Percentiles rank a stretch among this genome's conserved stretches.
phyloP scores from a whole-genome alignment of 2,888 invertebrate genomes.

The Pogonocherus hispidulus region DNA sequence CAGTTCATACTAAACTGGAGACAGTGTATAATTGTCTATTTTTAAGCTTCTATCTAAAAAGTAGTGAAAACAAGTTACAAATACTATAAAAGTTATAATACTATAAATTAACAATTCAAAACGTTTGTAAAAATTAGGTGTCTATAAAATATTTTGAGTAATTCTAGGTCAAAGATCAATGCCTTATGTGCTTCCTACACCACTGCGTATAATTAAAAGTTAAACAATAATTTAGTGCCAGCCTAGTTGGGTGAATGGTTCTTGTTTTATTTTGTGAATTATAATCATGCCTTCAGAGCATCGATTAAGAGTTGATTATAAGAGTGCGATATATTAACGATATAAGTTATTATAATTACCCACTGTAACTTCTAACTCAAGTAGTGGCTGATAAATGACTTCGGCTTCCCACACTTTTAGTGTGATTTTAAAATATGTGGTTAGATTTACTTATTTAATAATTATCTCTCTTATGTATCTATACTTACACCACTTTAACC shows the following conservation, averaged over 20 bases:
- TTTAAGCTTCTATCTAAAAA: too few species aligned
- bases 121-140: too few species aligned
- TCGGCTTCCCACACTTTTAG: background rate
- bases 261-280: background rate
- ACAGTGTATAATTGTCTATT: too few species aligned
- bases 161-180: too few species aligned
- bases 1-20: too few species aligned
- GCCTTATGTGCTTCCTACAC: background rate
- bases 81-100: too few species aligned
- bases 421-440: background rate
- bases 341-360: slow-evolving; percentile 18
- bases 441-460: too few species aligned
- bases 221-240: background rate
- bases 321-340: background rate
- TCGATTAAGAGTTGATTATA: background rate
- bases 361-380: slow-evolving; percentile 8
- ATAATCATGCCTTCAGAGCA: background rate
- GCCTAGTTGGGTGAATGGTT: background rate
- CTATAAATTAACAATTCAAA: too few species aligned
- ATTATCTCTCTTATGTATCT: too few species aligned
- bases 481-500: too few species aligned
- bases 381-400: background rate
- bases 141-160: too few species aligned
- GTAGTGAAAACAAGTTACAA: too few species aligned
- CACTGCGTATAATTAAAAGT: background rate